A percentile compares a stretch with the other conserved stretches of the same genome.
phyloP scores from a whole-genome alignment of 2,797 vertebrate genomes.

The Orestias chungarensis region DNA sequence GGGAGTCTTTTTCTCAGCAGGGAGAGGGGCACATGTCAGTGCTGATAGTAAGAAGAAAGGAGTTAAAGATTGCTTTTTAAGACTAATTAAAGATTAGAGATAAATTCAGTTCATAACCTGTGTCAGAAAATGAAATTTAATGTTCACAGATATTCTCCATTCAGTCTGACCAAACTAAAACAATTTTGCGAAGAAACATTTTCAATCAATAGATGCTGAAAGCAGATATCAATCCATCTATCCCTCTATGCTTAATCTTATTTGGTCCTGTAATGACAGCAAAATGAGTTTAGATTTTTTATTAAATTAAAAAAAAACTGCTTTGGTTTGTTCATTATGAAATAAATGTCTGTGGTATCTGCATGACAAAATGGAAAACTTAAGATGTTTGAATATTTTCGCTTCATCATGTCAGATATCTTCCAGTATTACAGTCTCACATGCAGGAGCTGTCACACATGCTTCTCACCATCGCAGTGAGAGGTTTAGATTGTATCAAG shows the following conservation, averaged over 20 bases:
- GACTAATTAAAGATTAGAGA: no score
- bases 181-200: background rate
- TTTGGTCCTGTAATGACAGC: background rate
- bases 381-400: background rate
- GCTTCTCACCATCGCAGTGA: conserved; percentile 14
- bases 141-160: background rate
- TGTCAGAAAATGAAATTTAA: background rate
- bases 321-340: background rate
- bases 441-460: conserved; percentile 6
- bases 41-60: no score
- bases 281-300: background rate
- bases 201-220: no score
- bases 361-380: background rate
- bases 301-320: background rate
- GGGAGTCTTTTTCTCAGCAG: background rate
- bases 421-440: conserved; percentile 5
- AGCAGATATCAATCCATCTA: no score
- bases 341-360: background rate
- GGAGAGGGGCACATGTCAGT: background rate
- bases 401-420: conserved; percentile 5
- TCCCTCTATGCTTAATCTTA: background rate
- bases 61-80: no score
- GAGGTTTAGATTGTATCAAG: conserved; percentile 49
- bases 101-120: background rate
- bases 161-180: background rate